Conservation (phyloP, 2,888 invertebrate genomes). For the Trachelus stipa region DNA sequence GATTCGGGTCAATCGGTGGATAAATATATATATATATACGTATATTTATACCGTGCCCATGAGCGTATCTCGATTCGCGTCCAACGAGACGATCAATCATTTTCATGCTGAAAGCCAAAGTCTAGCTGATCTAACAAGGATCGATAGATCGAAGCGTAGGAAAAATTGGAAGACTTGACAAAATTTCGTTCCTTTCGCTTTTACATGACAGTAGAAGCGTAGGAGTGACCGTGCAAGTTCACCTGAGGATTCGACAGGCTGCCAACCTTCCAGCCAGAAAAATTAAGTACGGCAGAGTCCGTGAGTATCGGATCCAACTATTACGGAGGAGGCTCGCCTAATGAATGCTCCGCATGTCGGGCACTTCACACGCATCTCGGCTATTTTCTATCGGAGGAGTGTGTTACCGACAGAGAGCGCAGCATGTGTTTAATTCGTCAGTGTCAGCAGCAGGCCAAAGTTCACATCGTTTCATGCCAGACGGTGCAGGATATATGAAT, state of each 20-base stretch:
- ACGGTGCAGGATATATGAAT: background rate
- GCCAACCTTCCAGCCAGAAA: background rate
- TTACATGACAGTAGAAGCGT: background rate
- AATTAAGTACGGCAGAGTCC: background rate
- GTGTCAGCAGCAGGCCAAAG: conserved; percentile 50
- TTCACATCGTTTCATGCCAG: conserved; percentile 48
- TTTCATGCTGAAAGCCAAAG: conserved; percentile 36
- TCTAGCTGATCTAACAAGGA: background rate
- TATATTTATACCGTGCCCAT: background rate
- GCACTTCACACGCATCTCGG: conserved; percentile 8
- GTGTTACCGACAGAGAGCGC: background rate
- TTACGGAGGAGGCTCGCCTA: conserved; percentile 17
- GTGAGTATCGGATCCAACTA: conserved; percentile 19
- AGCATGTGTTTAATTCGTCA: conserved; percentile 49
- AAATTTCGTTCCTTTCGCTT: background rate
- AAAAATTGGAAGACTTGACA: background rate
- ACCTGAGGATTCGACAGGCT: conserved; percentile 44
- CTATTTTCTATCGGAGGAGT: background rate
- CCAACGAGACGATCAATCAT: conserved; percentile 41
- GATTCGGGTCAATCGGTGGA: conserved; percentile 43
- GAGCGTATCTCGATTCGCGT: conserved; percentile 30
- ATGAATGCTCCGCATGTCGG: conserved; percentile 7
- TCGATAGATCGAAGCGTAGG: no score
- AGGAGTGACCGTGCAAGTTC: conserved; percentile 49
- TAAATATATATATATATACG: conserved; percentile 25